Evolutionary conservation across 2,113 vertebrate species (phyloP).

Genomic region (Rhegmatorhina hoffmannsi): DNA sequence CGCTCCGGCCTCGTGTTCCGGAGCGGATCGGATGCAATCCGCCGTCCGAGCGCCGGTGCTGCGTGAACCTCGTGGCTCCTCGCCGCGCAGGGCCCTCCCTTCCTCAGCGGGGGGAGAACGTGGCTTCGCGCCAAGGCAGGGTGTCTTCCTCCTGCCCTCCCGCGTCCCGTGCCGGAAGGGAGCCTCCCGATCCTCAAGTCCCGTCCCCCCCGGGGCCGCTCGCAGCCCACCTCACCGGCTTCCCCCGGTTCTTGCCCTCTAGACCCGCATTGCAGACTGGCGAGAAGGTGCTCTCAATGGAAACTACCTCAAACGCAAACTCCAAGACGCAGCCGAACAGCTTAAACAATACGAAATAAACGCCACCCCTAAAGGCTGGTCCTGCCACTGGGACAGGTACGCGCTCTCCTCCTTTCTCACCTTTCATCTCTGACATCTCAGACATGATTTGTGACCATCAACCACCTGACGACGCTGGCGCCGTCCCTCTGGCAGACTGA

Average conservation of each 20-base stretch:
- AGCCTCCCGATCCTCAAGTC: slow-evolving; percentile 5
- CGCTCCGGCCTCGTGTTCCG: slow-evolving; percentile 15
- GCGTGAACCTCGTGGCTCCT: neutral
- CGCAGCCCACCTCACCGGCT: neutral
- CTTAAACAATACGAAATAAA: slow-evolving; percentile 99
- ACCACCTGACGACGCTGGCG: slow-evolving; percentile 76
- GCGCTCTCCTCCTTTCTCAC: slow-evolving; percentile 99
- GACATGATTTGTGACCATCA: slow-evolving; percentile 87
- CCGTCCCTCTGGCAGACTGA: slow-evolving; percentile 79
- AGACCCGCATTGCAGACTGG: slow-evolving; percentile 99
- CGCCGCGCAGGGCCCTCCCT: neutral
- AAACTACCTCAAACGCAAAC: slow-evolving; percentile 96
- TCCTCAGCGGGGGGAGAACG: neutral
- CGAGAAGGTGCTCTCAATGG: slow-evolving; percentile 97
- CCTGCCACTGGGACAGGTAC: slow-evolving; percentile 99
- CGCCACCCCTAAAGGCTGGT: slow-evolving; percentile 99
- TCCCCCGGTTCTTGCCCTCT: slow-evolving; percentile 50
- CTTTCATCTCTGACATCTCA: slow-evolving; percentile 95
- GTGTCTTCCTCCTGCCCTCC: slow-evolving; percentile 8
- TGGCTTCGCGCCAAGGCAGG: neutral
- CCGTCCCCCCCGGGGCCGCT: neutral
- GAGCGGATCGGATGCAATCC: slow-evolving; percentile 34
- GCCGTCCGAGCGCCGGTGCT: slow-evolving; percentile 2
- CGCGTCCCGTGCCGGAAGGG: neutral
- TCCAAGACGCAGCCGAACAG: slow-evolving; percentile 98